phyloP scores from a whole-genome alignment of 1,140 invertebrate species.

The Macrocentrus cingulum region DNA sequence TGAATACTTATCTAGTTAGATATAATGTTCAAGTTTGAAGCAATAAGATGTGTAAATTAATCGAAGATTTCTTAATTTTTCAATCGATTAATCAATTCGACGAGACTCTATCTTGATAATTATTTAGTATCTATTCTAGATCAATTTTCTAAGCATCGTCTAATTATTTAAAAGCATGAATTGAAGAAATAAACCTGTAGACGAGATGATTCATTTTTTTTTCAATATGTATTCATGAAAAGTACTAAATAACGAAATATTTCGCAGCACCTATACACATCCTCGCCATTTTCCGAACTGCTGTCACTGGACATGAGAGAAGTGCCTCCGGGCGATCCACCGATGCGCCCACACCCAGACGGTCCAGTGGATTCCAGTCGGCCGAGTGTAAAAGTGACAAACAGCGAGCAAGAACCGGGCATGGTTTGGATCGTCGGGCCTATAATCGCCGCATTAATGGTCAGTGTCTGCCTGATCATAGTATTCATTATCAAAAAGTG shows the following conservation, averaged over 20 bases:
- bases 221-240: too few relatives aligned
- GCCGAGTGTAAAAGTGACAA: conserved; percentile 76
- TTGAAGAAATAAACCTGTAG: too few relatives aligned
- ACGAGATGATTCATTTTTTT: too few relatives aligned
- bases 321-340: conserved; percentile 82
- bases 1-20: too few relatives aligned
- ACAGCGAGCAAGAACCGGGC: conserved; percentile 77
- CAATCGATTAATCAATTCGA: too few relatives aligned
- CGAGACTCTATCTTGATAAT: too few relatives aligned
- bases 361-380: conserved; percentile 68
- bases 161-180: too few relatives aligned
- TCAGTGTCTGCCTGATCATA: conserved; percentile 75
- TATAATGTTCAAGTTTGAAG: too few relatives aligned
- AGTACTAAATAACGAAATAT: too few relatives aligned
- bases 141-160: too few relatives aligned
- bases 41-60: not conserved
- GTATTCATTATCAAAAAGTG: conserved; percentile 75
- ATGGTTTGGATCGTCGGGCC: conserved; percentile 86
- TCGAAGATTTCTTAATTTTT: too few relatives aligned
- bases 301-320: conserved; percentile 86
- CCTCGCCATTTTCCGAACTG: conserved; percentile 90
- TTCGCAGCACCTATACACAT: conserved; percentile 89
- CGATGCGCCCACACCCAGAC: conserved; percentile 81
- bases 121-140: too few relatives aligned
- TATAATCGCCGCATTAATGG: conserved; percentile 75